Conservation (phyloP, 1,140 invertebrate genomes). For the Drosophila insularis region DNA sequence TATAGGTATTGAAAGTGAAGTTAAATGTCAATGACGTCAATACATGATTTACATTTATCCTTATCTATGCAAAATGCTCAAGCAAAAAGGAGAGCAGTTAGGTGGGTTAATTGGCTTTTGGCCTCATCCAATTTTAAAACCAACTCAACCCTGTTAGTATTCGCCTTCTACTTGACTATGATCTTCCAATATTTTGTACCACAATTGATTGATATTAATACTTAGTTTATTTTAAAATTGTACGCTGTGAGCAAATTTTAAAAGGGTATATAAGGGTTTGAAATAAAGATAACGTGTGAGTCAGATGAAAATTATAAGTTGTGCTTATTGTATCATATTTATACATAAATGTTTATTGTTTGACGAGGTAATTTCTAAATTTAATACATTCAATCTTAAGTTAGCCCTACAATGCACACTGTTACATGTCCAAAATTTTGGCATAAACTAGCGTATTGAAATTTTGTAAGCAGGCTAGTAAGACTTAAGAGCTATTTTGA, state of each 20-base stretch:
- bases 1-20: slow-evolving; percentile 3
- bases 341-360: no score
- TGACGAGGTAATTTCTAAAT: no score
- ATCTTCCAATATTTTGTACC: not conserved
- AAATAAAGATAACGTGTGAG: no score
- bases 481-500: no score
- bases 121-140: not conserved
- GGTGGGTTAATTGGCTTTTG: slow-evolving; percentile 7
- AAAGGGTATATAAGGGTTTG: not conserved
- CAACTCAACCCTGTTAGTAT: not conserved
- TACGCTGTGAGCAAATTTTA: not conserved
- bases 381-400: no score
- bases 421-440: no score
- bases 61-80: slow-evolving; percentile 5
- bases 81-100: not conserved
- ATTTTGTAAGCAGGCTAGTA: no score
- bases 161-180: not conserved
- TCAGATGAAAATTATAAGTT: no score
- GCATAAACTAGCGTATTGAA: no score
- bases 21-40: slow-evolving; percentile 11
- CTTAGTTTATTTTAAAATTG: not conserved
- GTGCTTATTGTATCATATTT: no score
- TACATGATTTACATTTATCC: slow-evolving; percentile 4
- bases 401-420: no score
- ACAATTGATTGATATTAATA: slow-evolving; percentile 5